phyloP scores from a whole-genome alignment of 1,140 invertebrate genomes.

The Lordiphosa clarofinis region DNA sequence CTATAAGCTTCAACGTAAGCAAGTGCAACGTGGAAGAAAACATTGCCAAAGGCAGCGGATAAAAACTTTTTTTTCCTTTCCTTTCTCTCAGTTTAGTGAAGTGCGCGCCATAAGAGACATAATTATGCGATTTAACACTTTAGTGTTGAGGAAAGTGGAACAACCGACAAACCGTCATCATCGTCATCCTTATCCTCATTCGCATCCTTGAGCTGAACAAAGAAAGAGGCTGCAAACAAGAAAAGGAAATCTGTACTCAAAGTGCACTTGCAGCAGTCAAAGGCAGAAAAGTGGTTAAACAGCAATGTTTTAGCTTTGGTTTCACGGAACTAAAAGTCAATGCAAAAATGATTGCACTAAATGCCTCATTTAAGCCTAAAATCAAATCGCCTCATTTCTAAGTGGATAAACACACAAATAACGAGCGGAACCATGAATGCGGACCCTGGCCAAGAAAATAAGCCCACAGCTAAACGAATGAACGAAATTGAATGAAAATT shows the following conservation, averaged over 20 bases:
- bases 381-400: slow-evolving; percentile 71
- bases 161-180: slow-evolving; percentile 26
- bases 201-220: slow-evolving; percentile 42
- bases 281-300: slow-evolving; percentile 27
- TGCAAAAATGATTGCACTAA: slow-evolving; percentile 70
- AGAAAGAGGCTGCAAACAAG: slow-evolving; percentile 61
- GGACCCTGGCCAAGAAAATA: slow-evolving; percentile 10
- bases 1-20: too few species aligned
- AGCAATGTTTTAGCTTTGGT: slow-evolving; percentile 32
- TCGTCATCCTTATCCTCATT: slow-evolving; percentile 1
- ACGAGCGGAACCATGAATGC: slow-evolving; percentile 61
- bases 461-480: slow-evolving; percentile 55
- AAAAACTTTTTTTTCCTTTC: slow-evolving; percentile 37
- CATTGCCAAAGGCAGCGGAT: slow-evolving; percentile 39
- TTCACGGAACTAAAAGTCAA: slow-evolving; percentile 35
- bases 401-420: slow-evolving; percentile 75
- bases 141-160: slow-evolving; percentile 58
- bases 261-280: slow-evolving; percentile 68
- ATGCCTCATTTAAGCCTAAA: slow-evolving; percentile 64
- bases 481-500: slow-evolving; percentile 76
- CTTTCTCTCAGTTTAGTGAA: slow-evolving; percentile 60
- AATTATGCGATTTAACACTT: slow-evolving; percentile 78
- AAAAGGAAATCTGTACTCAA: slow-evolving; percentile 69
- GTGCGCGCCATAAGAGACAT: slow-evolving; percentile 71
- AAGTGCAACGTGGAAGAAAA: slow-evolving; percentile 18